Conservation (phyloP, 2,888 invertebrate genomes). For the Heterodera filipjevi region DNA sequence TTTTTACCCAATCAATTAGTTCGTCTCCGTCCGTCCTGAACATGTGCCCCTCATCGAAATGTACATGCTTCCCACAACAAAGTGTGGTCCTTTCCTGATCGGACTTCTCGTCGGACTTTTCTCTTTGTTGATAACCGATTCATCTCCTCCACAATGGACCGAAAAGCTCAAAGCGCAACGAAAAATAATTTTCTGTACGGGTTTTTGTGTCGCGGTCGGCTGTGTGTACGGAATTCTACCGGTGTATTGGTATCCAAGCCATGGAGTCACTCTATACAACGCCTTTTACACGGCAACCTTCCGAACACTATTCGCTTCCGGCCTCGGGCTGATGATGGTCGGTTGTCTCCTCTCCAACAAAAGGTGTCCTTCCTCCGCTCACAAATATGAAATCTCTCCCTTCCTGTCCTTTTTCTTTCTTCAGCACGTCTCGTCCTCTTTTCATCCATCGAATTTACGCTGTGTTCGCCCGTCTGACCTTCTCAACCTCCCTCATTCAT, state of each 20-base stretch:
- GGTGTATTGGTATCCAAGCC: conserved; percentile 58
- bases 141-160: neutral
- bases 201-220: conserved; percentile 42
- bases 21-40: conserved; percentile 9
- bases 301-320: conserved; percentile 56
- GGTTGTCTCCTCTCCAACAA: conserved; percentile 38
- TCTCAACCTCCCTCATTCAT: conserved; percentile 59
- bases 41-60: conserved; percentile 61
- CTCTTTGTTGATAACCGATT: conserved; percentile 16
- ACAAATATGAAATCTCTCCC: too few species aligned
- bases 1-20: conserved; percentile 6
- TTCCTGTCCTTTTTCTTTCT: neutral
- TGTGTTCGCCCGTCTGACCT: conserved; percentile 56
- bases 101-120: conserved; percentile 56
- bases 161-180: neutral
- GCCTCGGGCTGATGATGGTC: conserved; percentile 52
- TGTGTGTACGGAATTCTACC: conserved; percentile 62
- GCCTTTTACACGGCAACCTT: conserved; percentile 60
- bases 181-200: conserved; percentile 27
- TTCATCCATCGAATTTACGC: conserved; percentile 45
- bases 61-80: conserved; percentile 61
- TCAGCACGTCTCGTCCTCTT: conserved; percentile 33
- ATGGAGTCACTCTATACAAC: conserved; percentile 58
- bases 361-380: too few species aligned
- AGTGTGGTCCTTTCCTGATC: conserved; percentile 61